A percentile compares a stretch with the other conserved stretches of the same genome.
These are phyloP conservation scores for Caenorhabditis doughertyi DNA, from an alignment of 2,888 invertebrate genomes.

Conservation along the genomic window DNA sequence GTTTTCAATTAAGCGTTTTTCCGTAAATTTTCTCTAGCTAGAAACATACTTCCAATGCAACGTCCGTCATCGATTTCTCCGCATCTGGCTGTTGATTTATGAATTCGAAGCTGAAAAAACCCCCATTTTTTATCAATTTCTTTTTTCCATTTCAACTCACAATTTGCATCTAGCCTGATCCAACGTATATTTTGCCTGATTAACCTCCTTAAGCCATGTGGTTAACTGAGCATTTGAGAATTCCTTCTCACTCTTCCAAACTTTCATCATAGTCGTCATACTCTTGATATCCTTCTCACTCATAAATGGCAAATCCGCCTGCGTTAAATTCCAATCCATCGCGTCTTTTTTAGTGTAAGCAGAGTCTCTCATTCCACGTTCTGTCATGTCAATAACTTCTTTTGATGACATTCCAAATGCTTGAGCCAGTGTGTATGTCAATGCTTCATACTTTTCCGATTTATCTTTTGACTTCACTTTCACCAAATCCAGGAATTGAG, in stretches of 20 bases:
- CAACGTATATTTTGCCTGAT: not conserved
- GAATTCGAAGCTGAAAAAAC: constrained; percentile 1
- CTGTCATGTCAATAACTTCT: not conserved
- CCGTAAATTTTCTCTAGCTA: too few species aligned
- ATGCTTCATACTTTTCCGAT: not conserved
- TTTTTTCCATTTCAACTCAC: too few species aligned
- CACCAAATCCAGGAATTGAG: not conserved
- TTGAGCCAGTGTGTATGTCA: not conserved
- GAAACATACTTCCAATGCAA: too few species aligned
- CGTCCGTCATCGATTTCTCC: not conserved
- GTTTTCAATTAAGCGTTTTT: too few species aligned
- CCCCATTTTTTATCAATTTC: not conserved
- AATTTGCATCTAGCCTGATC: constrained; percentile 34
- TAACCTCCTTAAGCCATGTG: constrained; percentile 31
- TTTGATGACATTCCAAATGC: constrained; percentile 6
- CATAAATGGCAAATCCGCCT: constrained; percentile 12
- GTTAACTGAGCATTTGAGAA: not conserved
- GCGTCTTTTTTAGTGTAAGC: not conserved
- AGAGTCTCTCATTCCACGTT: too few species aligned
- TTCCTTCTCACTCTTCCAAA: constrained; percentile 32
- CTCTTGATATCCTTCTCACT: not conserved
- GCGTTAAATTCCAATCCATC: constrained; percentile 25
- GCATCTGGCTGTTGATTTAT: not conserved
- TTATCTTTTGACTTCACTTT: not conserved
- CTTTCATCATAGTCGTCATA: constrained; percentile 21